Percentiles rank a stretch among this genome's conserved stretches.
phyloP scores from a whole-genome alignment of 2,113 vertebrate species.

The Zosterops borbonicus region DNA sequence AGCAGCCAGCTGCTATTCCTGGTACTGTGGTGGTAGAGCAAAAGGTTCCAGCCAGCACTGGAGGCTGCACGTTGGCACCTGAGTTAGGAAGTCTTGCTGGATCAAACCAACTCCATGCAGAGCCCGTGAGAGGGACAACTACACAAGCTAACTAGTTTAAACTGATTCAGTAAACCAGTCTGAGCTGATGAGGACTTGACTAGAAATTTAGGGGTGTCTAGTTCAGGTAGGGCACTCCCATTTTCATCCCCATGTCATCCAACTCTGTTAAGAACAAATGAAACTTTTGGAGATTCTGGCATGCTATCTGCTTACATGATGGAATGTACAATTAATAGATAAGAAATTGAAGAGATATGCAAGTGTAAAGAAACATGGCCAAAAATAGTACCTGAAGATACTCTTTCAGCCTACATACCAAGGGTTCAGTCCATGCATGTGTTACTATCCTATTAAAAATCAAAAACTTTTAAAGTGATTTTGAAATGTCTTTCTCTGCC shows the following conservation, averaged over 20 bases:
- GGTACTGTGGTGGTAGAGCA: not conserved
- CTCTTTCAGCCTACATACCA: not conserved
- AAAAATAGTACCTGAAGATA: not conserved
- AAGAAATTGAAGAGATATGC: not conserved
- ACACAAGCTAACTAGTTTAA: not conserved
- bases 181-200: not conserved
- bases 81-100: not conserved
- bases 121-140: not conserved
- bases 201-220: not conserved
- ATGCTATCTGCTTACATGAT: not conserved
- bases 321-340: not conserved
- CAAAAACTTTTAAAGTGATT: fast-evolving
- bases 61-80: fast-evolving
- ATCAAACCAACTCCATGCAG: not conserved
- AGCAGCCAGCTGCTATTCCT: not conserved
- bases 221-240: not conserved
- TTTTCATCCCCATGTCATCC: not conserved
- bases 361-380: not conserved
- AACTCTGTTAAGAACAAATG: not conserved
- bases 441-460: not conserved
- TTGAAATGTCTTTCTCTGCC: not conserved
- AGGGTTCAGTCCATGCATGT: not conserved
- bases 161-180: not conserved
- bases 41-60: fast-evolving
- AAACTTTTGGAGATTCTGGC: not conserved